Evolutionary conservation across 2,797 vertebrate species (phyloP).

Genomic region (Pygocentrus nattereri): DNA sequence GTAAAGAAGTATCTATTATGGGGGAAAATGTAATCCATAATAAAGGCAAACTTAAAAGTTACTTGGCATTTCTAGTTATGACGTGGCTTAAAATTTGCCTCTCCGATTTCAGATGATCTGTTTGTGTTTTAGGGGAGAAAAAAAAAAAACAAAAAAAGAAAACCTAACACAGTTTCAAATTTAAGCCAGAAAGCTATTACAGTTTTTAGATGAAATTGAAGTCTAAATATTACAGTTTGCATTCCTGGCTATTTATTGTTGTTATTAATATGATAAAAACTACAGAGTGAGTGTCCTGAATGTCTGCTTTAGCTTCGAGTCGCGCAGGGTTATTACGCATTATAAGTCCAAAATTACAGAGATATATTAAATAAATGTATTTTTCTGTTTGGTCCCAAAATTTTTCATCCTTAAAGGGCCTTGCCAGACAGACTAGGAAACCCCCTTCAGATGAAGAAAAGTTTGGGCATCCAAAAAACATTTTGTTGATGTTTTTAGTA

Average conservation of each 20-base stretch:
- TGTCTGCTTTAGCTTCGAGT: not conserved
- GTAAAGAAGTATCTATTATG: not conserved
- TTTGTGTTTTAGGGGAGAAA: not conserved
- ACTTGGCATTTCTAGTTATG: not conserved
- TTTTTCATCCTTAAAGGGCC: too few relatives aligned
- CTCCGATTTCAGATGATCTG: not conserved
- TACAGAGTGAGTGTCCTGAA: not conserved
- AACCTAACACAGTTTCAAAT: not conserved
- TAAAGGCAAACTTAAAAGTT: not conserved
- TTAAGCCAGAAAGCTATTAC: not conserved
- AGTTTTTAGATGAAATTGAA: not conserved
- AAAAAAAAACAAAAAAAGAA: not conserved
- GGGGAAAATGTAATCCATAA: not conserved
- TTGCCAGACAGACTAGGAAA: too few relatives aligned
- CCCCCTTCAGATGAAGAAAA: too few relatives aligned
- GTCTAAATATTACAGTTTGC: not conserved
- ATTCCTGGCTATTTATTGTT: not conserved
- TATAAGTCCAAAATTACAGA: not conserved
- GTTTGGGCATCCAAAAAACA: too few relatives aligned
- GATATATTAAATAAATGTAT: too few relatives aligned
- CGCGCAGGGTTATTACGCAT: not conserved
- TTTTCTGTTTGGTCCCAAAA: too few relatives aligned
- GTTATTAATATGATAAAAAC: not conserved
- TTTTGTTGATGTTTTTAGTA: too few relatives aligned
- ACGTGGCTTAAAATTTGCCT: conserved; percentile 2